Conservation (phyloP, 2,888 invertebrate species). For the Dascillus cervinus region DNA sequence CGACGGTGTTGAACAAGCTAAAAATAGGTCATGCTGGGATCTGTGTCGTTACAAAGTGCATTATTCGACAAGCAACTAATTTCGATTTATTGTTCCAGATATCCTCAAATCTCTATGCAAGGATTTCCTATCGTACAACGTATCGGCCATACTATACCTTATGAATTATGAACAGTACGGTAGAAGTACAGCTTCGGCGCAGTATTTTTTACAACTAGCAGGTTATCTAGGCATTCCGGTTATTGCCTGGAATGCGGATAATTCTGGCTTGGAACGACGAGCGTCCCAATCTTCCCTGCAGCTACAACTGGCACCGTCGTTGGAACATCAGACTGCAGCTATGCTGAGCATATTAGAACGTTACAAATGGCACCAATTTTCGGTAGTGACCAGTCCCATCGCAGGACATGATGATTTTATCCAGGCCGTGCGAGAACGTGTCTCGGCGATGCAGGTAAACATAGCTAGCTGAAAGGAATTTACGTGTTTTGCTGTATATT, state of each 20-base stretch:
- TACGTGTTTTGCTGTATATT: too few species aligned
- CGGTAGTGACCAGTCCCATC: constrained; percentile 87
- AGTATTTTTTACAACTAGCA: constrained; percentile 88
- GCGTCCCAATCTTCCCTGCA: constrained; percentile 85
- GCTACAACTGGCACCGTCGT: constrained; percentile 90
- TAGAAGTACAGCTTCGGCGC: constrained; percentile 86
- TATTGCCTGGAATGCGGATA: constrained; percentile 96
- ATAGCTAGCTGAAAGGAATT: too few species aligned
- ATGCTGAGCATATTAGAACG: constrained; percentile 92
- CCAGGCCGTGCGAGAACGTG: constrained; percentile 83
- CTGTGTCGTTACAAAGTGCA: too few species aligned
- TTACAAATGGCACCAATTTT: constrained; percentile 95
- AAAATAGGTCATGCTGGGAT: too few species aligned
- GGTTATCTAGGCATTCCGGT: constrained; percentile 93
- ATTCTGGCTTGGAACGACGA: constrained; percentile 68
- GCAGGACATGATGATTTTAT: constrained; percentile 95
- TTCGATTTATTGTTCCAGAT: constrained; percentile 49
- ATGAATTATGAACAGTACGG: constrained; percentile 95
- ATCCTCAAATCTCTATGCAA: constrained; percentile 83
- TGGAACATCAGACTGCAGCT: constrained; percentile 93
- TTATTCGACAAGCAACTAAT: too few species aligned
- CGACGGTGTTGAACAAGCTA: too few species aligned
- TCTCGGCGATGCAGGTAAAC: constrained; percentile 77
- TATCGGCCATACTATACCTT: constrained; percentile 87
- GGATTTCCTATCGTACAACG: constrained; percentile 81